Base-by-base conservation (phyloP, 2,113 vertebrate species). In the Casuarius casuarius region DNA sequence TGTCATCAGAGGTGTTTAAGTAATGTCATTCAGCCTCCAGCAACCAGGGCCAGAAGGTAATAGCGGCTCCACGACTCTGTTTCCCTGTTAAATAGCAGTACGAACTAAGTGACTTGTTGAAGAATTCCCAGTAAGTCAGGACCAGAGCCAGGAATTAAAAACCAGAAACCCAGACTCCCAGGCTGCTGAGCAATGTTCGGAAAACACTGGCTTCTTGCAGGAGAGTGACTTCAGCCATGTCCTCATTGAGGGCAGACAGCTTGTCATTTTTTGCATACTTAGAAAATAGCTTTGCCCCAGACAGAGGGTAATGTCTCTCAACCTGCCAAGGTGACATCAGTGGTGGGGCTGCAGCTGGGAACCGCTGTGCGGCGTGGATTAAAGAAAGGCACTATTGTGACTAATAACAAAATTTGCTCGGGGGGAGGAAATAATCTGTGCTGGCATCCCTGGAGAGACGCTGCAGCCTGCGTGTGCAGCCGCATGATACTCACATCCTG, bases 401-500 rank as follows among this genome's bases (percentile, higher is more conserved):
- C 74, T 58, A 92, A 31, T 7, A 44, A 25, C 38, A 54, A 33
- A 13, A 28, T 82, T 78, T 61, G 92, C 61, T 85, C 7, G 12
- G 38, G 70, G 62, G 25, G 23, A 9, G 21, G 44, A 49, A 52
- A 17, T 63, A 25, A 42, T 49, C 35, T 52, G 44, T 29, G 8
- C 29, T 10, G 25, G 31, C 79, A 48, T 31, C 80, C 63, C 51
- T 44, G 73, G 20, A 75, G 52, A 54, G 22, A 13, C 21, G 33
- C 8, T 17, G 10, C 38, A 0, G 2, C 67, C 58, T 0, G 0
- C 16, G 2, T 4, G 7, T 4, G 6, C 66, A 2, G 9, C 52
- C 12, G 18, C 1, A 0, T 1, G 4, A 16, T 48, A 5, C 23
- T 48, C 3, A 2, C 31, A 29, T 15, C 79, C 0, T 0, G 58